Conservation (phyloP, 2,113 vertebrate species). For the Ammodytes marinus region DNA sequence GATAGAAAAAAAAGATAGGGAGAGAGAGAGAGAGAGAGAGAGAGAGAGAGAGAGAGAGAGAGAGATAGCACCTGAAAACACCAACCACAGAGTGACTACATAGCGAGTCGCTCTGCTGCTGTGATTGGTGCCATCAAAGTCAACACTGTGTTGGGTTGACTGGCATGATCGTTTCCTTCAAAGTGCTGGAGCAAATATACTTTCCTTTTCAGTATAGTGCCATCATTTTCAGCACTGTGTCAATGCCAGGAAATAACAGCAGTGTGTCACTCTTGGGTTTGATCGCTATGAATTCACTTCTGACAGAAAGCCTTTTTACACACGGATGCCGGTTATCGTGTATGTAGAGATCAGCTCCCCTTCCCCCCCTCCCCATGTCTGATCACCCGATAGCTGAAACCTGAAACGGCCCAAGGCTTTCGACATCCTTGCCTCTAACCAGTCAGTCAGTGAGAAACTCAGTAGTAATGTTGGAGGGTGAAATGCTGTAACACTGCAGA, state of each 20-base stretch:
- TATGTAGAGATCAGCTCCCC: constrained; percentile 7
- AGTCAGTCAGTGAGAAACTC: constrained; percentile 1
- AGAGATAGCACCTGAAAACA: constrained; percentile 23
- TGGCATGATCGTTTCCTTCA: constrained; percentile 47
- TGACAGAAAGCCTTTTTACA: constrained; percentile 43
- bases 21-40: background rate
- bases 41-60: background rate
- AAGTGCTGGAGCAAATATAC: constrained; percentile 49
- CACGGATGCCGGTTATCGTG: constrained; percentile 22
- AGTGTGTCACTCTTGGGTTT: constrained; percentile 31
- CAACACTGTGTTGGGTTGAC: constrained; percentile 32
- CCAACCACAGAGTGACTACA: constrained; percentile 30
- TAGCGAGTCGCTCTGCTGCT: background rate
- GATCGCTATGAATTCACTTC: constrained; percentile 34
- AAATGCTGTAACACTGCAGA: background rate
- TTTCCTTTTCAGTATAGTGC: constrained; percentile 27
- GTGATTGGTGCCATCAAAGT: constrained; percentile 46
- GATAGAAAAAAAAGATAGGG: background rate
- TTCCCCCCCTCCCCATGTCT: background rate
- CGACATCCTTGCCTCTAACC: background rate
- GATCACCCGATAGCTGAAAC: constrained; percentile 33
- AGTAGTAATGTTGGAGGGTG: background rate
- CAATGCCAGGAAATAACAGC: constrained; percentile 23
- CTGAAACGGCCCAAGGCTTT: constrained; percentile 27
- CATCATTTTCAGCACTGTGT: constrained; percentile 33